These are phyloP conservation scores for Drosophila athabasca DNA, from an alignment of 1,140 invertebrate genomes.

Conservation along the genomic window DNA sequence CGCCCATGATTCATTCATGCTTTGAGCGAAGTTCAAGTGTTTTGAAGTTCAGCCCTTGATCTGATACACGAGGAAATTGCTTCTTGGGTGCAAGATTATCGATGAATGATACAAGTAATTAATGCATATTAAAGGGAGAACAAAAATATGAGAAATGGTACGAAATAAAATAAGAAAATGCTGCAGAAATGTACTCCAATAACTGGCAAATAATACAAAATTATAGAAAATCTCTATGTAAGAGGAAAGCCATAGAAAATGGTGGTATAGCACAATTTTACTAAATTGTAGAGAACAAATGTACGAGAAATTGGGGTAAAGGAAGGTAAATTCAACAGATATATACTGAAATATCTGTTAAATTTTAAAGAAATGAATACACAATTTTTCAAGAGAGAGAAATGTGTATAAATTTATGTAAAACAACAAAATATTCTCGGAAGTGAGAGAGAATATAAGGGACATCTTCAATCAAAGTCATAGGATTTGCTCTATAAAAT, in stretches of 20 bases:
- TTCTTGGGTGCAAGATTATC: conserved; percentile 16
- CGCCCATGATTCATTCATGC: conserved; percentile 11
- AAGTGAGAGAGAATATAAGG: no score
- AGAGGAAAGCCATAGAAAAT: no score
- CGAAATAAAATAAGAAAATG: not conserved
- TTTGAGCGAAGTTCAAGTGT: conserved; percentile 59
- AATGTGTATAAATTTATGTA: not conserved
- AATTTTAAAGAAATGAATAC: no score
- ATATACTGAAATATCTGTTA: no score
- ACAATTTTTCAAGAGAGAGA: not conserved
- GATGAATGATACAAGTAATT: conserved; percentile 20
- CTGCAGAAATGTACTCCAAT: no score
- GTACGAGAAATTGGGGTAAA: no score
- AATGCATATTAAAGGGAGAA: not conserved
- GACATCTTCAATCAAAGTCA: not conserved
- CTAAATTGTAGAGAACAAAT: no score
- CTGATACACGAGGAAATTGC: conserved; percentile 9
- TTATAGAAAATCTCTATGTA: no score
- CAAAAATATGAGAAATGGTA: not conserved
- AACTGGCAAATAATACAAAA: no score
- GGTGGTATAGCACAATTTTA: no score
- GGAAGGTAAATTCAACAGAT: no score
- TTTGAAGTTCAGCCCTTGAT: conserved; percentile 40
- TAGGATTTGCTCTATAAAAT: not conserved
- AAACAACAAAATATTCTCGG: conserved; percentile 7